These are phyloP conservation scores for Montipora foliosa DNA, from an alignment of 64 coral and sea anemone species.

Conservation along the genomic window DNA sequence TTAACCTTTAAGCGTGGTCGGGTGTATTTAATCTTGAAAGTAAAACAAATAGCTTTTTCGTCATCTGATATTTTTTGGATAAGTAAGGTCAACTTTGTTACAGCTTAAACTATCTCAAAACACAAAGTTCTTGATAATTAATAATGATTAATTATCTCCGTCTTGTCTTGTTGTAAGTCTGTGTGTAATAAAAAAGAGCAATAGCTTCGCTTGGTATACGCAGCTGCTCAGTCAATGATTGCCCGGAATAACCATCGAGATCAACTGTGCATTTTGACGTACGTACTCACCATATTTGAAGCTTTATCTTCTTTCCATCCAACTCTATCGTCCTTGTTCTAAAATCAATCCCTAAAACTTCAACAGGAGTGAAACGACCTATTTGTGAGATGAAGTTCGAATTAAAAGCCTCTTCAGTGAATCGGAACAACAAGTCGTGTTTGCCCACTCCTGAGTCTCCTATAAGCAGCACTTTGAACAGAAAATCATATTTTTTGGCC, in stretches of 20 bases:
- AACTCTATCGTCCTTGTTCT: neutral
- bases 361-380: slow-evolving; percentile 45
- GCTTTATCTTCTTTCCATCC: too few species aligned
- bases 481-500: slow-evolving; percentile 99
- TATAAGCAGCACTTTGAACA: slow-evolving; percentile 98
- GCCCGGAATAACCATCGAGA: too few species aligned
- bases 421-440: slow-evolving; percentile 95
- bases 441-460: slow-evolving; percentile 99
- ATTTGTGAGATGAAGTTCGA: slow-evolving; percentile 99
- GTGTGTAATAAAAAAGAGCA: neutral
- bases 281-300: slow-evolving; percentile 95
- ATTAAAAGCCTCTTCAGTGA: slow-evolving; percentile 99
- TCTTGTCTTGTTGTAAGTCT: too few species aligned
- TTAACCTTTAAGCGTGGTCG: too few species aligned
- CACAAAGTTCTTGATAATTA: too few species aligned
- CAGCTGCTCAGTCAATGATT: neutral
- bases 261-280: neutral
- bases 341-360: neutral
- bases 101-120: too few species aligned
- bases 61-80: too few species aligned
- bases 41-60: too few species aligned
- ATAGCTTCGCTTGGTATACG: neutral
- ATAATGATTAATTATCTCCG: too few species aligned
- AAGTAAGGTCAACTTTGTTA: too few species aligned
- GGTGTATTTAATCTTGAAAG: too few species aligned